Evolutionary conservation across 2,888 invertebrate species (phyloP), one percentile per base, ranked within the genome.

Genomic region (Hybos culiciformis): DNA sequence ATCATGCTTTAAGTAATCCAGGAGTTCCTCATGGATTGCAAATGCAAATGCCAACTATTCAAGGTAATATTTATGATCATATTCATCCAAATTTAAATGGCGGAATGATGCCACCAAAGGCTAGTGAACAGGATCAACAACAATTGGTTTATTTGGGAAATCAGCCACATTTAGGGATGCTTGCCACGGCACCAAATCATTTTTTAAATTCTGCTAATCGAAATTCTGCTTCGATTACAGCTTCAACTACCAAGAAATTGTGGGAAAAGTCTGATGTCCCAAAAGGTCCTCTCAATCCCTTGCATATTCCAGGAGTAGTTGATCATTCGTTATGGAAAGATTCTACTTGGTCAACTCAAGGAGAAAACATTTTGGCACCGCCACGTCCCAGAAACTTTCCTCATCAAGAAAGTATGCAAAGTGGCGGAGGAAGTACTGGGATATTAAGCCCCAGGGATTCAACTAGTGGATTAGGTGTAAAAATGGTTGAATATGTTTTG

Each of bases 401-500:
- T 72, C n/a, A n/a, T n/a, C 78, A 51, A 74, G 74, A 61, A n/a
- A 75, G 63, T 9, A 72, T 73, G 58, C 74, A 72, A 43, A 63
- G 60, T 50, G 66, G 56, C 61, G 69, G 61, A 60, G 69, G 51
- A 62, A 72, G 61, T 69, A 69, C 63, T 29, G 66, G 64, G 40
- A 67, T 66, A 46, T 56, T 67, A 45, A 67, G 86, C 37, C 87
- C 90, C 37, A 75, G 88, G 50, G 87, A 92, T 65, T 87, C 92
- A 53, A 87, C 88, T 48, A 77, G 80, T 51, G 91, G 91, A 36
- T 78, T 94, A 52, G 92, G 91, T 53, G 90, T 93, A 54, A 94
- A 94, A 74, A 96, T 96, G 92, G 96, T 94, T 42, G 96, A 97
- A 70, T 96, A 94, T 67, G 94, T 97, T 46, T 75, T 97, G 56